Evolutionary conservation across 2,113 vertebrate genomes (phyloP), one percentile per base, ranked within the genome.

Genomic region (Ptilonorhynchus violaceus): DNA sequence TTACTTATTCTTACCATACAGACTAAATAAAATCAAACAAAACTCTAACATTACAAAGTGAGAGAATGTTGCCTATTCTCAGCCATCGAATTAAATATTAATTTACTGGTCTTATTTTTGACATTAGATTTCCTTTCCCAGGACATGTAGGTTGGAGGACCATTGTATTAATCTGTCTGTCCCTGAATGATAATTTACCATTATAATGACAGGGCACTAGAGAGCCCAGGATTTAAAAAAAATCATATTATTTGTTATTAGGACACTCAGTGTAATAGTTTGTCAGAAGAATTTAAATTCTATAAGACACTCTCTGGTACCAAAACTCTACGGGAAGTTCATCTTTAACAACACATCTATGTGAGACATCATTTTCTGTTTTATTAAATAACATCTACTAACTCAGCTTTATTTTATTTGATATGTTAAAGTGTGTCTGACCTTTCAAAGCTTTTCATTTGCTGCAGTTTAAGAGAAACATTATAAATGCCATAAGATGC

Each of bases 401-500:
- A 96, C 94, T 96, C 74, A 77, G 33, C 82, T 96, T 93, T 92
- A 70, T 96, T 94, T 96, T 94, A 95, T 90, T 94, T 86, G 85
- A 74, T 96, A 63, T 66, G 83, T 84, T 95, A 95, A 88, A 93
- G 93, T 93, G 96, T 62, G 66, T 31, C 91, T 98, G 98, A 98
- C 98, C 98, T 98, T 98, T 98, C 89, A 68, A 56, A 88, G 23
- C 69, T 68, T 86, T 96, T 80, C 92, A 55, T 80, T 88, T 96
- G 94, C 95, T 88, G 78, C 53, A 60, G 96, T 96, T 97, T 96
- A 91, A 96, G 89, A 92, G 95, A 95, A 95, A 94, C 90, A 70
- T 96, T 95, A 97, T 91, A 98, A 98, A 98, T 97, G 97, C 96
- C 97, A 92, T 88, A 53, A 92, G 95, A 95, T 62, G 76, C 77